Evolutionary conservation across 2,797 vertebrate genomes (phyloP), one percentile per base, ranked within the genome.

Genomic region (Myoxocephalus aenaeus): DNA sequence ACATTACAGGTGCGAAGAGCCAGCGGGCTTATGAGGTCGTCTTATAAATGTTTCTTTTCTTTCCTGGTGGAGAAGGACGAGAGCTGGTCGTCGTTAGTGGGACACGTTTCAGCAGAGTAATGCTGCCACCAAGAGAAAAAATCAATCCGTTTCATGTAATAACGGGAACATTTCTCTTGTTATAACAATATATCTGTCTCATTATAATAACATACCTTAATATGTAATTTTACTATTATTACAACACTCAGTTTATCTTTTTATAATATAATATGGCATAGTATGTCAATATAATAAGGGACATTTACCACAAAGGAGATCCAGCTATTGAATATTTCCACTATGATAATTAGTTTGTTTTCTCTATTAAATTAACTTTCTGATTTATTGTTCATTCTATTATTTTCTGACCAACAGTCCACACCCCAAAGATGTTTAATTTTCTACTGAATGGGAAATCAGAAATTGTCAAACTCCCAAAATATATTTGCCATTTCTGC

Each of bases 41-140:
- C 22, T 38, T 64, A 68, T 59, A 57, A 72, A 70, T 72, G 54
- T 77, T 69, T 69, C 0, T 50, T 40, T 53, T 34, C 72, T 70
- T 79, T 81, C 59, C 56, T 57, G n/a, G 36, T 7, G 58, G 67
- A 80, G 73, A 42, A 79, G 36, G 65, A 71, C 11, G 8, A 27
- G 27, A 59, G 57, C 70, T 71, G 27, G 17, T 54, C n/a, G 62
- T 62, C 42, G 14, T 66, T 69, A 44, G 74, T 34, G 22, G 66
- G 61, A 48, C 46, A 12, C 14, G 12, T 67, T 38, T 3, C 40
- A 40, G 53, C 51, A 34, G 68, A 4, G 3, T 59, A 38, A 53
- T 57, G 4, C 36, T 75, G 53, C 70, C 70, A 78, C 62, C 57
- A 17, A 36, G 57, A 80, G 44, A 34, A 8, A 27, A 14, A 32